These are phyloP conservation scores for Mylabris sibirica DNA, from an alignment of 2,888 invertebrate species.

Conservation along the genomic window DNA sequence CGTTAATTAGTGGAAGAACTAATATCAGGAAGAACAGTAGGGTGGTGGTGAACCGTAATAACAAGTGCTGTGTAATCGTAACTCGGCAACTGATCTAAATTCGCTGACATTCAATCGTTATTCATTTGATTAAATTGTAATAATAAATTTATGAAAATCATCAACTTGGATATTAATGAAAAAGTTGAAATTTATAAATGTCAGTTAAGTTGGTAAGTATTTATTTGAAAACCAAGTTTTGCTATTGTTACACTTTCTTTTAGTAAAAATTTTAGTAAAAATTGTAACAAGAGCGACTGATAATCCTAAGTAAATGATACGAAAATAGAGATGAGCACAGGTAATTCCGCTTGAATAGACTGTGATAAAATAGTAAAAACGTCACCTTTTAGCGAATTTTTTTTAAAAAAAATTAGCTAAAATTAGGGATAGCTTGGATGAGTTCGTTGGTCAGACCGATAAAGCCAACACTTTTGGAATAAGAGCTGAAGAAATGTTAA, in stretches of 20 bases:
- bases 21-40: no score
- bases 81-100: conserved; percentile 25
- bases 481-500: no score
- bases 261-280: no score
- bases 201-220: not conserved
- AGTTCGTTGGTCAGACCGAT: no score
- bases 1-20: conserved; percentile 30
- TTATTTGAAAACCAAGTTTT: not conserved
- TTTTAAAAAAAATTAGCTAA: no score
- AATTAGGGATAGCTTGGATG: no score
- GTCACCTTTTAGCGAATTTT: no score
- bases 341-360: not conserved
- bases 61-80: conserved; percentile 26
- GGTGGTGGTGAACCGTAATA: conserved; percentile 25
- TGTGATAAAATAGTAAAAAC: not conserved
- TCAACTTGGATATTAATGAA: not conserved
- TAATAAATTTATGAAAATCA: not conserved
- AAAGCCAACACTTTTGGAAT: no score
- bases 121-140: not conserved
- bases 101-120: conserved; percentile 8
- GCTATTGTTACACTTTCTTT: not conserved
- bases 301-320: not conserved
- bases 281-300: not conserved
- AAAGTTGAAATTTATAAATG: conserved; percentile 5
- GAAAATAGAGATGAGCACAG: not conserved